Percentiles rank a stretch among this genome's conserved stretches.
phyloP scores from a whole-genome alignment of 2,113 vertebrate genomes.

The Cryptotis parvus region DNA sequence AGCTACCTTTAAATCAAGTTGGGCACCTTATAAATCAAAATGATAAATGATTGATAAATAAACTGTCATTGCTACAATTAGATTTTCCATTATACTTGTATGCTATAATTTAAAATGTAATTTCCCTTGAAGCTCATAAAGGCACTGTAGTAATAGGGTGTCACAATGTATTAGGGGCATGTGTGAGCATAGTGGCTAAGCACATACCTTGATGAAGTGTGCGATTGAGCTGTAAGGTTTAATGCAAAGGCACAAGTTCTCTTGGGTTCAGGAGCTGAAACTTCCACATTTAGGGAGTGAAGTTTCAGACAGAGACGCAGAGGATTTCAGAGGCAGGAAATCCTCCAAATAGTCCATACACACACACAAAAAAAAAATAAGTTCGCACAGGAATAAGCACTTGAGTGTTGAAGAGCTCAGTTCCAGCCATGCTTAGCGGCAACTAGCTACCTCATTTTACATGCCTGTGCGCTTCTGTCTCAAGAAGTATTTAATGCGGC shows the following conservation, averaged over 20 bases:
- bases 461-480: not conserved
- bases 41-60: conserved; percentile 86
- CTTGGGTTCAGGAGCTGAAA: not conserved
- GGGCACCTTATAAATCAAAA: conserved; percentile 82
- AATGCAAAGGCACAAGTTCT: conserved; percentile 48
- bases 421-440: not conserved
- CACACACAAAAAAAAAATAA: not conserved
- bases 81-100: conserved; percentile 85
- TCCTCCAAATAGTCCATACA: not conserved
- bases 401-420: rapidly evolving
- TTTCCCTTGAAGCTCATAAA: conserved; percentile 84
- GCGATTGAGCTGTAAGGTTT: conserved; percentile 67
- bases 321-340: not conserved
- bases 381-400: not conserved
- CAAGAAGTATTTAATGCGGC: not conserved
- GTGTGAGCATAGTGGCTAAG: conserved; percentile 62
- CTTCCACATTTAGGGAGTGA: not conserved
- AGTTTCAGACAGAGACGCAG: not conserved
- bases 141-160: conserved; percentile 82
- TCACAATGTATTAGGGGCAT: conserved; percentile 83
- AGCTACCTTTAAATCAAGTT: conserved; percentile 80
- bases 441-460: not conserved
- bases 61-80: conserved; percentile 86
- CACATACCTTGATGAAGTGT: conserved; percentile 66
- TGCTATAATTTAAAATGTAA: conserved; percentile 88